Evolutionary conservation across 2,797 vertebrate genomes (phyloP), one percentile per base, ranked within the genome.

Genomic region (Enteromius paludinosus): DNA sequence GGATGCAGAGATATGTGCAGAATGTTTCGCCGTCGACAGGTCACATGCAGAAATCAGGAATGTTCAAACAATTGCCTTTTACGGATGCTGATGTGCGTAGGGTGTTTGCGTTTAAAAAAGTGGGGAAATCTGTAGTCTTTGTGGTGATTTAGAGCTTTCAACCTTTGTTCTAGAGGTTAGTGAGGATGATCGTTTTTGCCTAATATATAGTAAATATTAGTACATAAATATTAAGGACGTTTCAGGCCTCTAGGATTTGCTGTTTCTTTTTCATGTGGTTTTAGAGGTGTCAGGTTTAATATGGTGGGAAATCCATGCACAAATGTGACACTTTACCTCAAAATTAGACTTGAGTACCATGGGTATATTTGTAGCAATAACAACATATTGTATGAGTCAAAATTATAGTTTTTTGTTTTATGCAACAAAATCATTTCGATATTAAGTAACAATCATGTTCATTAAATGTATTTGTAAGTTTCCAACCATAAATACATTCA

Each of bases 21-120:
- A 80, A 84, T 75, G 78, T 71, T 47, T 75, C 2, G 4, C 12
- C 3, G 17, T 28, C 14, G 4, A 47, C 25, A 2, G 62, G n/a
- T 80, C 78, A 62, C 79, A 47, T 80, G 64, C 56, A 75, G 62
- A 56, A 80, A 79, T 80, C 18, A 18, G 64, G 78, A 84, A 84
- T 79, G 83, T 79, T 73, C 61, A 79, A 84, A 84, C 77, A 84
- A 84, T 74, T 2, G 59, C 72, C 71, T 81, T 84, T 84, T 81
- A 84, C 10, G 72, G 64, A 54, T 35, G 23, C 11, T 61, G 25
- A 9, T 85, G 66, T 54, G 64, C 71, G 25, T 61, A 17, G 11
- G 45, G 54, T 41, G 66, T 65, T 43, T 45, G 18, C 68, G 30
- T 74, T 69, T 74, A 15, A 73, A 80, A 84, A 78, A 74, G n/a